These are phyloP conservation scores for Trachelipus rathkii DNA, from an alignment of 1,140 invertebrate species.

Conservation along the genomic window DNA sequence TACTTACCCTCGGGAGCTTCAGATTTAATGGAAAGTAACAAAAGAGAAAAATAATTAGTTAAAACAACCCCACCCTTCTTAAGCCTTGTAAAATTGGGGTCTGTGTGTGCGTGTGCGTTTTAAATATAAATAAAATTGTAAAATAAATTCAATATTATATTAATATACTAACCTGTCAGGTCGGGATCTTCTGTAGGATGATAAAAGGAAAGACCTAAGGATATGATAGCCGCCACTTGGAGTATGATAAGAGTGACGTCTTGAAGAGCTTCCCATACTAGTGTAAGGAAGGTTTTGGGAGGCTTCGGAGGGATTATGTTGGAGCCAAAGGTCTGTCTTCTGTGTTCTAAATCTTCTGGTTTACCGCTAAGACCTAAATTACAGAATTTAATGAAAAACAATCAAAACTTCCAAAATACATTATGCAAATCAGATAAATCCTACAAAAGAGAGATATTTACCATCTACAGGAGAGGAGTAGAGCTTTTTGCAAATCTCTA, in stretches of 20 bases:
- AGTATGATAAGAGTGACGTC: constrained; percentile 98
- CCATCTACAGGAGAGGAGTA: constrained; percentile 60
- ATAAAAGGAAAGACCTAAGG: constrained; percentile 87
- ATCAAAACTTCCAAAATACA: not conserved
- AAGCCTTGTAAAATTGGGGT: too few species aligned
- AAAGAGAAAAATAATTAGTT: too few species aligned
- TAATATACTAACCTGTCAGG: too few species aligned
- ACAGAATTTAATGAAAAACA: constrained; percentile 33
- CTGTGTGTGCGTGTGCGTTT: too few species aligned
- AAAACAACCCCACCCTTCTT: too few species aligned
- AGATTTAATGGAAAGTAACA: too few species aligned
- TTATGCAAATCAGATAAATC: not conserved
- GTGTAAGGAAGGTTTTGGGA: constrained; percentile 95
- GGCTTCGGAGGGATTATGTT: constrained; percentile 98
- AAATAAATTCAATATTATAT: too few species aligned
- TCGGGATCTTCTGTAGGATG: constrained; percentile 57
- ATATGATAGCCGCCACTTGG: constrained; percentile 87
- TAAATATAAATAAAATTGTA: too few species aligned
- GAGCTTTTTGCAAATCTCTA: constrained; percentile 93
- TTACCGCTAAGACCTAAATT: constrained; percentile 81
- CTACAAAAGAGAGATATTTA: not conserved
- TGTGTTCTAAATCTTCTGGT: constrained; percentile 80
- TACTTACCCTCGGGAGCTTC: too few species aligned
- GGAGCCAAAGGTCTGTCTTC: constrained; percentile 89
- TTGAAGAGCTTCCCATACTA: constrained; percentile 99